phyloP scores from a whole-genome alignment of 1,140 invertebrate genomes.

The Acarapis woodi region DNA sequence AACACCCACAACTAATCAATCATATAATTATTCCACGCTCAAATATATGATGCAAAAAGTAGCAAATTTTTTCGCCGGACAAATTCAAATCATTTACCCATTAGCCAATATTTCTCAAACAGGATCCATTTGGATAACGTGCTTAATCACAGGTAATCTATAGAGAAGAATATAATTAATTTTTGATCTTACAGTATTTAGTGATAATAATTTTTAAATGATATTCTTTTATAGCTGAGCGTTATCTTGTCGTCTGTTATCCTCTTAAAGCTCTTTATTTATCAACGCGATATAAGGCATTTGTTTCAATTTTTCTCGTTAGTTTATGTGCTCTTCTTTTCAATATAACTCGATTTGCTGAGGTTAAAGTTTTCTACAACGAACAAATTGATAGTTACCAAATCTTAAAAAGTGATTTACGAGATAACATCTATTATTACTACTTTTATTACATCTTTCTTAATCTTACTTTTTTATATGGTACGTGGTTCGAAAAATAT shows the following conservation, averaged over 20 bases:
- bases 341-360: constrained; percentile 40
- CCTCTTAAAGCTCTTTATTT: constrained; percentile 54
- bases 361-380: constrained; percentile 16
- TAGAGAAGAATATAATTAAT: too few species aligned
- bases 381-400: constrained; percentile 9
- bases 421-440: constrained; percentile 39
- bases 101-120: constrained; percentile 57
- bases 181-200: too few species aligned
- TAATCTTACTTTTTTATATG: constrained; percentile 69
- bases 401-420: constrained; percentile 32
- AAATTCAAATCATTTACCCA: constrained; percentile 33
- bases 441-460: constrained; percentile 67
- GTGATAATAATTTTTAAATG: too few species aligned
- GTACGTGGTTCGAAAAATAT: too few species aligned
- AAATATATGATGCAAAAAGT: background rate
- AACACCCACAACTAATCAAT: background rate
- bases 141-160: constrained; percentile 81
- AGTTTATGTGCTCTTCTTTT: constrained; percentile 50
- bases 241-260: constrained; percentile 85
- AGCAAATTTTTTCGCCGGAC: background rate
- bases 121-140: constrained; percentile 72
- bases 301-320: constrained; percentile 51
- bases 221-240: too few species aligned
- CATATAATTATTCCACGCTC: background rate
- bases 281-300: constrained; percentile 62